Base-by-base conservation (phyloP, 1,140 invertebrate genomes). In the Sminthurides bifidus region DNA sequence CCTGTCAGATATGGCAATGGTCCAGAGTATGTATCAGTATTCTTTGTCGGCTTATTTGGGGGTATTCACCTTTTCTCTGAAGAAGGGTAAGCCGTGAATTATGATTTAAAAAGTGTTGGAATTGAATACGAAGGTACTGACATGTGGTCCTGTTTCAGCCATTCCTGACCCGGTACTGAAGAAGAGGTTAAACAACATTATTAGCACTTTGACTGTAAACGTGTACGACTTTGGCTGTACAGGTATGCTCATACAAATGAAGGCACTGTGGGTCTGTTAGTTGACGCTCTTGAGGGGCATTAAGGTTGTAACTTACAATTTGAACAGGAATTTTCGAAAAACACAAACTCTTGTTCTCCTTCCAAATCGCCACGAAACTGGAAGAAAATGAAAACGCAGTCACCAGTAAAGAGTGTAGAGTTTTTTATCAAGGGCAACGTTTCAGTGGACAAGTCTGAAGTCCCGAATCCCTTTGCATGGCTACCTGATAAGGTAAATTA, bases 11-110 rank as follows among this genome's bases (percentile, higher is more conserved):
- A 85, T 92, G 84, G 79, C 85, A 0, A 73, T 76, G 0, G 82
- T 94, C 0, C 89, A 88, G 68, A 72, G 77, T 12, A 93, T 93
- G 87, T 94, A 94, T 68, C 88, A 93, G 65, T 92, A 92, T 70
- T 90, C 88, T 0, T 70, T 94, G 23, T 79, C 75, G 3, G 80
- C 82, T 1, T 89, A 87, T 64, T 67, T 88, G 2, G 79, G 85
- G 52, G 83, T 92, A 0, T 92, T 92, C 66, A 74, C 77, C 15
- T 82, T 78, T 65, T 87, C 87, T 0, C 69, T 92, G 27, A 79
- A 77, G 51, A 87, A 86, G 69, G 41, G 41, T 43, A 21, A 43
- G 41, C 21, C 24, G 17, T 35, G n/a, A 35, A 35, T 10, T 35
- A 35, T 35, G 33, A 35, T 35, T 35, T 35, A 10, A 10, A 10